Conservation (phyloP, 2,113 vertebrate species). For the Psephotus haematonotus region DNA sequence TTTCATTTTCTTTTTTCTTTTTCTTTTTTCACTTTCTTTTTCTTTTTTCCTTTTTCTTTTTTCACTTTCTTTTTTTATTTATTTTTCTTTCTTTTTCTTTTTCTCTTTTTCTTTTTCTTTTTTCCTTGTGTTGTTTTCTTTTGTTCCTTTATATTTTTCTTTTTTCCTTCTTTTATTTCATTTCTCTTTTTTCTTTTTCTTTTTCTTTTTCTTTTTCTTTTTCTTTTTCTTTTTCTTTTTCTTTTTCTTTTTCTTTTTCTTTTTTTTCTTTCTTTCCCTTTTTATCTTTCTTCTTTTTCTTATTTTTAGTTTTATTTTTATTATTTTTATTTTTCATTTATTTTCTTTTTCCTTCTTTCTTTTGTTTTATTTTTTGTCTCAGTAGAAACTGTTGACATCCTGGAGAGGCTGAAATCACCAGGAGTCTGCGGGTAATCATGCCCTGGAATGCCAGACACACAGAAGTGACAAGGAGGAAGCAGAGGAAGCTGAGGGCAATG, state of each 20-base stretch:
- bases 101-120: too few relatives aligned
- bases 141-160: too few relatives aligned
- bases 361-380: neutral
- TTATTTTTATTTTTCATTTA: neutral
- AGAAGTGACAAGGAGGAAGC: neutral
- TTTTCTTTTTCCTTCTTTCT: neutral
- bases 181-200: neutral
- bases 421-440: neutral
- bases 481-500: neutral
- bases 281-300: too few relatives aligned
- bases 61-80: neutral
- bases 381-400: neutral
- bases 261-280: too few relatives aligned
- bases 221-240: too few relatives aligned
- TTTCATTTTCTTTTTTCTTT: neutral
- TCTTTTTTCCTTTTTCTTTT: neutral
- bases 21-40: neutral
- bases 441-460: neutral
- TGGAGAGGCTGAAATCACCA: neutral
- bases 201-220: neutral
- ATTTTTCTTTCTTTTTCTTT: neutral
- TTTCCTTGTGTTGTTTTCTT: too few relatives aligned
- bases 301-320: too few relatives aligned
- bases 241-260: neutral
- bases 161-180: too few relatives aligned